Base-by-base conservation (phyloP, 2,113 vertebrate genomes). In the Sinocyclocheilus grahami region DNA sequence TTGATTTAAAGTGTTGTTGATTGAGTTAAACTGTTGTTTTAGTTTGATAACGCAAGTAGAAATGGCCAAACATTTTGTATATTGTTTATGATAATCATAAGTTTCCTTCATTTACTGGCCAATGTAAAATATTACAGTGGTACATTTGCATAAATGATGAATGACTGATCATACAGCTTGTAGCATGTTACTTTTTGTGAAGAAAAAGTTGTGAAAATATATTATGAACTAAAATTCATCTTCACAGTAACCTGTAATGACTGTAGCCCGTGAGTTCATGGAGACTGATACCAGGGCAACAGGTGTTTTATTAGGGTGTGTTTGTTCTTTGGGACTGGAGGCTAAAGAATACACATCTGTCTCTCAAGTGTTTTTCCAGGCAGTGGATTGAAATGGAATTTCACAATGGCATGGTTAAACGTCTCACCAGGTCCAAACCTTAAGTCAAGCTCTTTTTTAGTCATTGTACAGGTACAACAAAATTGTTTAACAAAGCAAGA, bases 341-440 rank as follows among this genome's bases (percentile, higher is more conserved):
- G 8, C 13, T 65, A 60, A 27, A 27, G 13, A 42, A 81, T 39
- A 62, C 78, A 80, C 33, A 62, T 81, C 22, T 81, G 6, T 39
- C 51, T 62, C 12, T 80, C 6, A 42, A 80, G 33, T 63, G 58
- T 12, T 80, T 63, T 80, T 63, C 78, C 55, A 63, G 78, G 55
- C 58, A 63, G 37, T 80, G 58, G n/a, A 80, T 42, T 42, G 9
- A 74, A 74, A 24, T 22, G 74, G 12, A 37, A 37, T 62, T 62
- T 42, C 55, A 24, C 55, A 22, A 8, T 18, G 6, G n/a, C n/a
- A 27, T 46, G 37, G 78, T 46, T 81, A 63, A 63, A 37, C 55
- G 4, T 37, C 27, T 75, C 46, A 72, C 69, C 7, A 12, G 33
- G 69, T 72, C 69, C 37, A 46, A 74, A 39, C 4, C 10, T 12